Conservation (phyloP, 1,140 invertebrate species). For the Drosophila baimaii region DNA sequence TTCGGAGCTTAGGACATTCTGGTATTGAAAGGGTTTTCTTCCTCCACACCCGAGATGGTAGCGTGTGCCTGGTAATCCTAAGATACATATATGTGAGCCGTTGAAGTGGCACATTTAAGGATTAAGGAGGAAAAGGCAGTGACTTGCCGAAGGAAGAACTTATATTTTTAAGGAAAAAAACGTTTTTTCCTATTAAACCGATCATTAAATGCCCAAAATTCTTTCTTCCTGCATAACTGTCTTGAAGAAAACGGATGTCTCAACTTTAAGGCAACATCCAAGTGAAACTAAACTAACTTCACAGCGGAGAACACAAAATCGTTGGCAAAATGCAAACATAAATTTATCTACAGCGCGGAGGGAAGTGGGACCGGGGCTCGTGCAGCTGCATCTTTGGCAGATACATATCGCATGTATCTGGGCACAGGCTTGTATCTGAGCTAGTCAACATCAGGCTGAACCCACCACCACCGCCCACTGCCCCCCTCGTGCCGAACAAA, state of each 20-base stretch:
- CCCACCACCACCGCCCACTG: slow-evolving; percentile 17
- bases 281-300: slow-evolving; percentile 35
- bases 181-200: not conserved
- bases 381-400: slow-evolving; percentile 55
- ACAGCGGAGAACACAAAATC: slow-evolving; percentile 41
- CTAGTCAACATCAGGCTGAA: slow-evolving; percentile 49
- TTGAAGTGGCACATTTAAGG: slow-evolving; percentile 18
- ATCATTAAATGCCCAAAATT: not conserved
- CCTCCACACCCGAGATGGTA: not conserved
- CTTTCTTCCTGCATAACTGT: not conserved
- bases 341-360: slow-evolving; percentile 28
- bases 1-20: slow-evolving; percentile 51
- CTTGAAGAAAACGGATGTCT: slow-evolving; percentile 4
- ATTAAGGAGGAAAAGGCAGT: slow-evolving; percentile 10
- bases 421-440: slow-evolving; percentile 62
- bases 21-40: slow-evolving; percentile 24
- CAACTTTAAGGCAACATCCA: slow-evolving; percentile 31
- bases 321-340: slow-evolving; percentile 57
- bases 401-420: slow-evolving; percentile 68
- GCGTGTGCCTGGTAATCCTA: slow-evolving; percentile 15
- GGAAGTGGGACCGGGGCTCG: slow-evolving; percentile 5
- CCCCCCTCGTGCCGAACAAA: slow-evolving; percentile 53
- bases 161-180: not conserved
- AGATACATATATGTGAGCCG: slow-evolving; percentile 2
- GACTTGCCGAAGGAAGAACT: not conserved